Conservation (phyloP, 2,113 vertebrate genomes). For the Okapia johnstoni region DNA sequence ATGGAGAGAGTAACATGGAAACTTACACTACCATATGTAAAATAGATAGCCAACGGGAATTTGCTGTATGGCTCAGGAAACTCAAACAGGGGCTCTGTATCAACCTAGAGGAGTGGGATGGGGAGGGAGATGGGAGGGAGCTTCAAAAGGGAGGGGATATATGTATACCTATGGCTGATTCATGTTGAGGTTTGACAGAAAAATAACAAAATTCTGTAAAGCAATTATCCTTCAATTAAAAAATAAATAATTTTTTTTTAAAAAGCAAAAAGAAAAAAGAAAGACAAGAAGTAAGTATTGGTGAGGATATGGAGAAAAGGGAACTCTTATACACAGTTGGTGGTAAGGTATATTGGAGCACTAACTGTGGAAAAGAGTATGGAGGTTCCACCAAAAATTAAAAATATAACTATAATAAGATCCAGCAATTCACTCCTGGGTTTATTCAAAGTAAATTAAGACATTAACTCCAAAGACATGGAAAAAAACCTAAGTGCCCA, state of each 20-base stretch:
- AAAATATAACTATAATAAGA: neutral
- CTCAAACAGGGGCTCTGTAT: neutral
- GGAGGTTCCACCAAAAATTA: neutral
- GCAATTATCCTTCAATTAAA: neutral
- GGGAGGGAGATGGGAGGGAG: neutral
- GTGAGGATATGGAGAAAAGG: neutral
- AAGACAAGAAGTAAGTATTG: neutral
- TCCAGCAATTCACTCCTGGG: neutral
- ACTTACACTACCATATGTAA: neutral
- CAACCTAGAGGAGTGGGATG: neutral
- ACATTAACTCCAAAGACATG: neutral
- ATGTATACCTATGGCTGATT: neutral
- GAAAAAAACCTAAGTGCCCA: neutral
- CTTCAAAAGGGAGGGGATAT: neutral
- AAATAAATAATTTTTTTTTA: neutral
- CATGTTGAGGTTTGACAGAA: neutral
- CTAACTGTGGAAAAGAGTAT: neutral
- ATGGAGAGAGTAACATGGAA: neutral
- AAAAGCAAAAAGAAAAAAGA: neutral
- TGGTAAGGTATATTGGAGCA: neutral
- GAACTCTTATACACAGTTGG: neutral
- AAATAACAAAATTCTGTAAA: neutral
- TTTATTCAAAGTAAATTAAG: neutral
- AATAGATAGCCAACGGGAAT: neutral
- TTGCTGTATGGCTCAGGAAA: neutral